Evolutionary conservation across 2,113 vertebrate genomes (phyloP).

Genomic region (Pseudonaja textilis): DNA sequence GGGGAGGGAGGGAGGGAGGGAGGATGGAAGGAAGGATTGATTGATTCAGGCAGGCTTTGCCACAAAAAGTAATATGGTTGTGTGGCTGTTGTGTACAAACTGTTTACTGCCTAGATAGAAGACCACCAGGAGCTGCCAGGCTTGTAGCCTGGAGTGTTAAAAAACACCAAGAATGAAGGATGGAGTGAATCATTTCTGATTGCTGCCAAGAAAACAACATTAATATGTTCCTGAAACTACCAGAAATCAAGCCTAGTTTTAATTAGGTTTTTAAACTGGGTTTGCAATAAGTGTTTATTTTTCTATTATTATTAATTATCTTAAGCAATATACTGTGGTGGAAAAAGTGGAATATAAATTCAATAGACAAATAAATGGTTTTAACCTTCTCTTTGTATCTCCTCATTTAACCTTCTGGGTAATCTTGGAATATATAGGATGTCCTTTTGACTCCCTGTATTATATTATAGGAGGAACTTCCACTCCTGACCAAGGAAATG

Average conservation of each 20-base stretch:
- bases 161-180: not conserved
- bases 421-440: too few relatives aligned
- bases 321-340: not conserved
- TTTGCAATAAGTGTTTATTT: not conserved
- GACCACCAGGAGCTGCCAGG: not conserved
- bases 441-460: not conserved
- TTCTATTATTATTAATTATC: not conserved
- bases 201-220: not conserved
- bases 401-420: too few relatives aligned
- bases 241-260: not conserved
- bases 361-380: not conserved
- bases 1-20: too few relatives aligned
- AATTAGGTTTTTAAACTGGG: not conserved
- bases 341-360: not conserved
- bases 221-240: not conserved
- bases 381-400: not conserved
- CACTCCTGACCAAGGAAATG: constrained; percentile 24
- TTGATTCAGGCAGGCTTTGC: not conserved
- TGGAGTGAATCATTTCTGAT: not conserved
- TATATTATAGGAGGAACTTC: not conserved
- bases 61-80: not conserved
- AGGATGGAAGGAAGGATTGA: too few relatives aligned
- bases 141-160: not conserved
- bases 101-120: not conserved
- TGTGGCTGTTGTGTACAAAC: not conserved